phyloP scores from a whole-genome alignment of 23 tunicate genomes.

The Aplidium turbinatum region DNA sequence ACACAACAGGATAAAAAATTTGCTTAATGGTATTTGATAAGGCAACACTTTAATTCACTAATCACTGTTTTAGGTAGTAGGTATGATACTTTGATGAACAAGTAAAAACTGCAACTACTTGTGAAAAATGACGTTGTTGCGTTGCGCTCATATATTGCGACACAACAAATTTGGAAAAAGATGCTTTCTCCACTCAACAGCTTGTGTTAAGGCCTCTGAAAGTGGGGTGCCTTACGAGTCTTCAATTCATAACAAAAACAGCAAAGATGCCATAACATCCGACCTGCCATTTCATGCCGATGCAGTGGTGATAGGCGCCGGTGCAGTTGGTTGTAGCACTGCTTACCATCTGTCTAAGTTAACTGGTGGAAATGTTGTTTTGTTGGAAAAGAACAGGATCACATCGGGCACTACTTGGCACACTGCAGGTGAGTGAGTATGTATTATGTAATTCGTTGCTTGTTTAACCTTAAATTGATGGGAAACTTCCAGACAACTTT shows the following conservation, averaged over 20 bases:
- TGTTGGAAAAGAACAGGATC: conserved; percentile 50
- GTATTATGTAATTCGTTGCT: not conserved
- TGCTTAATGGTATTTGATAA: no score
- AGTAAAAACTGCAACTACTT: no score
- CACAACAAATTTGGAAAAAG: no score
- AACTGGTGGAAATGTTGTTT: conserved; percentile 43
- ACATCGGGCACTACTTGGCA: conserved; percentile 87
- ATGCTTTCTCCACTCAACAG: no score
- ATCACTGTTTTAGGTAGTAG: no score
- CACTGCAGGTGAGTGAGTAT: conserved; percentile 89
- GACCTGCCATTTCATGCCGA: conserved; percentile 46
- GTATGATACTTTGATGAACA: no score
- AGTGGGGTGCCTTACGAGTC: conserved; percentile 45
- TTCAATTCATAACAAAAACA: conserved; percentile 36
- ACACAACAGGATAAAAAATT: no score
- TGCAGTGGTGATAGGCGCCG: conserved; percentile 72
- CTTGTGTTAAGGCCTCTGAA: not conserved
- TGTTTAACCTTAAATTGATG: not conserved
- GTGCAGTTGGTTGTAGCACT: conserved; percentile 67
- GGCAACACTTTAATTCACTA: no score
- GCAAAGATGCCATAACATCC: not conserved
- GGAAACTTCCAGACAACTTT: not conserved
- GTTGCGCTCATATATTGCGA: no score
- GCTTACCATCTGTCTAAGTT: conserved; percentile 58
- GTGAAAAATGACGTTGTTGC: no score